Evolutionary conservation across 2,113 vertebrate genomes (phyloP), one percentile per base, ranked within the genome.

Genomic region (Castor canadensis): DNA sequence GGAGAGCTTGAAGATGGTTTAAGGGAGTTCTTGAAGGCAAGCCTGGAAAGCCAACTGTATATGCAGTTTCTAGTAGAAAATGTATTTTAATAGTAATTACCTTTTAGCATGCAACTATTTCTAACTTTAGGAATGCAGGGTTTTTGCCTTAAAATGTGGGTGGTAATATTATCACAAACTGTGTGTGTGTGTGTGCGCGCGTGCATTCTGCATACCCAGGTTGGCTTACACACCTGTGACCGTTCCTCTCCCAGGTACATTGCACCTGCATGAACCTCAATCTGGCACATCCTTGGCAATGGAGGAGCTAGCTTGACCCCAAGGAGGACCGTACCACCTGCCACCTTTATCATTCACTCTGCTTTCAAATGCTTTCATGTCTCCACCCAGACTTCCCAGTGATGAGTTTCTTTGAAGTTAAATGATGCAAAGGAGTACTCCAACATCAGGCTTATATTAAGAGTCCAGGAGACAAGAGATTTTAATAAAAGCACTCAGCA

Each of bases 351-450:
- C 38, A 38, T 11, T 43, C 28, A 5, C 56, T 64, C 47, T 52
- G 58, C 79, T 85, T 73, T 52, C 54, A 82, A 94, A 64, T 11
- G 15, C 54, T 62, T 72, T 12, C 69, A 11, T 6, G 24, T 52
- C 64, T 97, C 71, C 20, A 58, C 38, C 43, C 64, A 66, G 89
- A 87, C 49, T 30, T 79, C 62, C 54, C 54, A 58, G 6, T 54
- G 85, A 69, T 49, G 92, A 71, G 43, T 92, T 75, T 87, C 86
- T n/a, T 43, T 80, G 91, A 95, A 88, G 88, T 45, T 79, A 85
- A 87, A n/a, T 47, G 64, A 76, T 38, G 87, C 77, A 82, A 64
- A 81, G 43, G 35, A 62, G 32, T 38, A 71, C n/a, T n/a, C n/a
- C n/a, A n/a, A n/a, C 30, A 75, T 66, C 43, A 69, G 20, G 6